These are phyloP conservation scores for Apeira syringaria DNA, from an alignment of 2,888 invertebrate species.

Conservation along the genomic window DNA sequence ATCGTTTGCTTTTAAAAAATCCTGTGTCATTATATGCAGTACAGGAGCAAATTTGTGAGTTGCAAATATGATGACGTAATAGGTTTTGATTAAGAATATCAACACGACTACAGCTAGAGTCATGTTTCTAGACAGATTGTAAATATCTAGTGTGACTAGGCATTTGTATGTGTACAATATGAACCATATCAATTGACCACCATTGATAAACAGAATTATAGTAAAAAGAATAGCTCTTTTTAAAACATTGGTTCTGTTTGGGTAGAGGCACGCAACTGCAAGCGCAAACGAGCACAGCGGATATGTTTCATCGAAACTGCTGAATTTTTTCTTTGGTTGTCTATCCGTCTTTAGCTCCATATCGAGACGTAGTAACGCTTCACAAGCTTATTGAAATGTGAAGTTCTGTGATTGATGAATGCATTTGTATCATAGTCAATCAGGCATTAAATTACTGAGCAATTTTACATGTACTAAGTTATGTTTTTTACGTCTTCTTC, in stretches of 20 bases:
- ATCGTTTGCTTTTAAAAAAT: constrained; percentile 52
- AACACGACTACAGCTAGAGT: constrained; percentile 49
- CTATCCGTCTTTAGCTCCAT: constrained; percentile 30
- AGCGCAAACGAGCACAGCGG: constrained; percentile 54
- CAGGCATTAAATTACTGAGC: constrained; percentile 35
- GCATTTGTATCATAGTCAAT: constrained; percentile 30
- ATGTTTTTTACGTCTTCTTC: constrained; percentile 7
- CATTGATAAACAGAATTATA: constrained; percentile 38
- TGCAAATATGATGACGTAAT: constrained; percentile 46
- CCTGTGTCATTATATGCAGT: constrained; percentile 50
- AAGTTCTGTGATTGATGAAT: constrained; percentile 12
- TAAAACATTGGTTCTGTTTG: constrained; percentile 47
- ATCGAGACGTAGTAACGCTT: constrained; percentile 10
- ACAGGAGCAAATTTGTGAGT: constrained; percentile 46
- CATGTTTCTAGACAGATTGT: constrained; percentile 56
- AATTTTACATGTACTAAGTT: constrained; percentile 38
- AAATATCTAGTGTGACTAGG: constrained; percentile 45
- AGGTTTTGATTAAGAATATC: constrained; percentile 59
- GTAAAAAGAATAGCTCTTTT: constrained; percentile 37
- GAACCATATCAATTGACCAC: constrained; percentile 55
- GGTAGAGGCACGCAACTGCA: constrained; percentile 55
- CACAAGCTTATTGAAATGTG: constrained; percentile 12
- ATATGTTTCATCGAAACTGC: constrained; percentile 56
- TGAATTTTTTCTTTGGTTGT: constrained; percentile 40
- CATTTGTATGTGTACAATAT: constrained; percentile 48